Conservation (phyloP, 2,888 invertebrate species). For the Euproctis similis region DNA sequence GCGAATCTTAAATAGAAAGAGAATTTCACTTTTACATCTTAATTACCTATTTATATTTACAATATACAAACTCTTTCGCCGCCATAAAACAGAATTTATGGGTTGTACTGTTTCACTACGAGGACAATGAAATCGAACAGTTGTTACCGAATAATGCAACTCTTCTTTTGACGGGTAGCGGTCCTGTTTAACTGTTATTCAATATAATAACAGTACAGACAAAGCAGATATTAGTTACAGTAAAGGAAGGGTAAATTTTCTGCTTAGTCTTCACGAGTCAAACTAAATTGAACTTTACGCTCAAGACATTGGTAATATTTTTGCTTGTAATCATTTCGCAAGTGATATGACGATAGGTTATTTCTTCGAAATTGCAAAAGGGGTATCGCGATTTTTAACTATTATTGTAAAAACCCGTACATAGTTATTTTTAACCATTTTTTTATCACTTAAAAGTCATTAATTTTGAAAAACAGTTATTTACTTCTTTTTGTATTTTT, state of each 20-base stretch:
- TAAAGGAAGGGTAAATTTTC: constrained; percentile 51
- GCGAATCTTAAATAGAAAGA: constrained; percentile 45
- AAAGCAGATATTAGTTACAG: constrained; percentile 59
- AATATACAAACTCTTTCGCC: constrained; percentile 45
- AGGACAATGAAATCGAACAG: constrained; percentile 36
- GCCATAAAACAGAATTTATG: constrained; percentile 55
- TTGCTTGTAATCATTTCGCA: constrained; percentile 5
- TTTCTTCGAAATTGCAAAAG: constrained; percentile 42
- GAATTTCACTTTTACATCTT: constrained; percentile 71
- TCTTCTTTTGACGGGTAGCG: constrained; percentile 56
- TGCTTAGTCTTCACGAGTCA: constrained; percentile 17
- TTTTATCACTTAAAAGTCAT: too few relatives aligned
- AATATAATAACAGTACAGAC: constrained; percentile 45
- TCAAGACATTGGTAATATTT: constrained; percentile 3
- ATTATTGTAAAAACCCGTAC: constrained; percentile 41
- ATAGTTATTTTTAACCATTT: constrained; percentile 44
- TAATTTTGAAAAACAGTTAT: constrained; percentile 34
- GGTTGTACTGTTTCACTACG: constrained; percentile 43
- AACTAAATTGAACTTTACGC: too few relatives aligned
- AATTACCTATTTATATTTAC: constrained; percentile 58
- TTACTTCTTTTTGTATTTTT: constrained; percentile 21
- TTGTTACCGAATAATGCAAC: constrained; percentile 63
- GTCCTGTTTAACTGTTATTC: constrained; percentile 52
- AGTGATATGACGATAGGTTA: constrained; percentile 23
- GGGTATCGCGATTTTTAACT: constrained; percentile 45